These are phyloP conservation scores for Gymnocypris eckloni DNA, from an alignment of 2,797 vertebrate genomes.

Conservation along the genomic window DNA sequence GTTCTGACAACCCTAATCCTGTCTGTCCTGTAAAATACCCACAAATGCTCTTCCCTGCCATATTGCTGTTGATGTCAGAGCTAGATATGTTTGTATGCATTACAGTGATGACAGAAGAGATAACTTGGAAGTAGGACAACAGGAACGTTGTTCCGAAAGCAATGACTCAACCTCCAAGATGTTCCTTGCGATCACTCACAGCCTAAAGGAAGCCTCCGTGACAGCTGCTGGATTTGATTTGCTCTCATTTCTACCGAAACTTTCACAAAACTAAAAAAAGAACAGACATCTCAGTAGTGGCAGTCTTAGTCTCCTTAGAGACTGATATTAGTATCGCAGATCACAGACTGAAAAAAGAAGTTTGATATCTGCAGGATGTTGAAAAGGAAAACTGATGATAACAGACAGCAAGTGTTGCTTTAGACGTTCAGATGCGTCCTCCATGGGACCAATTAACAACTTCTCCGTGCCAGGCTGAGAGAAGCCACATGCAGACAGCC, in stretches of 20 bases:
- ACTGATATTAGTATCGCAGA: background rate
- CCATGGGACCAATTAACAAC: constrained; percentile 56
- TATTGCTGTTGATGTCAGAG: constrained; percentile 37
- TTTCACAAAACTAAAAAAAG: background rate
- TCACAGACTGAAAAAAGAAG: background rate
- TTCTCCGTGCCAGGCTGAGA: constrained; percentile 22
- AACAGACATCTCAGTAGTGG: background rate
- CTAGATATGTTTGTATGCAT: background rate
- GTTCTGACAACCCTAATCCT: constrained; percentile 8
- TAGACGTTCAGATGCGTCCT: constrained; percentile 42
- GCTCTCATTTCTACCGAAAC: constrained; percentile 33
- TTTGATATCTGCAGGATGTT: background rate
- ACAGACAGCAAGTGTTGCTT: constrained; percentile 7
- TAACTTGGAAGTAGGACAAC: constrained; percentile 43
- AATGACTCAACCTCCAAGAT: constrained; percentile 54
- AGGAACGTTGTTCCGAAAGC: constrained; percentile 48
- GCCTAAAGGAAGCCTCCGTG: constrained; percentile 62
- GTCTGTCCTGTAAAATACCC: constrained; percentile 4
- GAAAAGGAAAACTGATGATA: background rate
- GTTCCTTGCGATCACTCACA: constrained; percentile 62
- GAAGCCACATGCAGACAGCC: constrained; percentile 1
- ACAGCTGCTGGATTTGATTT: constrained; percentile 66
- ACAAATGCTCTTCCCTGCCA: constrained; percentile 35
- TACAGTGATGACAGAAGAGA: constrained; percentile 40
- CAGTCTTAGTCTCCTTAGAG: background rate